These are phyloP conservation scores for Cenopis cana DNA, from an alignment of 2,888 invertebrate species.

Conservation along the genomic window DNA sequence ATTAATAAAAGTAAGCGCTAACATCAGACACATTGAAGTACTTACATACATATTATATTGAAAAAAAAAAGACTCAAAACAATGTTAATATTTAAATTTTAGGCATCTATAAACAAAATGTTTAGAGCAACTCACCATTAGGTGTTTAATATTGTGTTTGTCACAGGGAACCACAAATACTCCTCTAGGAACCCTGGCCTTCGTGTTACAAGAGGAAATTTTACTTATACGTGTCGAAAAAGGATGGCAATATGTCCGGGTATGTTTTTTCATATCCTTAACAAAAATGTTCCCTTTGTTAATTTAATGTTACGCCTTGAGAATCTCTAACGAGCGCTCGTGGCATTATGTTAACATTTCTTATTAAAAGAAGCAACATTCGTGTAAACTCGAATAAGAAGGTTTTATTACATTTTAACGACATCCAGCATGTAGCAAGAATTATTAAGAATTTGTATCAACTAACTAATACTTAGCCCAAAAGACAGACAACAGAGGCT, in stretches of 20 bases:
- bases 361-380: constrained; percentile 15
- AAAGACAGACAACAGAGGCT: no score
- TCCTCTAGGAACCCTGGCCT: constrained; percentile 71
- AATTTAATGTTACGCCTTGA: constrained; percentile 30
- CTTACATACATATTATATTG: no score
- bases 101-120: no score
- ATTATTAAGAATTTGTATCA: not conserved
- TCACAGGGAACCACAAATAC: constrained; percentile 65
- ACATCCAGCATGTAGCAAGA: no score
- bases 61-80: no score
- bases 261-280: constrained; percentile 48
- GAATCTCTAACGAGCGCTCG: constrained; percentile 32
- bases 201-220: constrained; percentile 69
- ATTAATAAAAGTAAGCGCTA: constrained; percentile 61
- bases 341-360: constrained; percentile 24
- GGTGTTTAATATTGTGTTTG: constrained; percentile 1
- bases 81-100: no score
- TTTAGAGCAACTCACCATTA: no score
- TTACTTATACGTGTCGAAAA: constrained; percentile 67
- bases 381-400: not conserved
- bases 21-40: not conserved
- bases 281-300: constrained; percentile 28
- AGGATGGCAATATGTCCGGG: constrained; percentile 72
- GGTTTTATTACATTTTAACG: not conserved
- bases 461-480: not conserved